Base-by-base conservation (phyloP, 2,113 vertebrate species). In the Puma concolor region DNA sequence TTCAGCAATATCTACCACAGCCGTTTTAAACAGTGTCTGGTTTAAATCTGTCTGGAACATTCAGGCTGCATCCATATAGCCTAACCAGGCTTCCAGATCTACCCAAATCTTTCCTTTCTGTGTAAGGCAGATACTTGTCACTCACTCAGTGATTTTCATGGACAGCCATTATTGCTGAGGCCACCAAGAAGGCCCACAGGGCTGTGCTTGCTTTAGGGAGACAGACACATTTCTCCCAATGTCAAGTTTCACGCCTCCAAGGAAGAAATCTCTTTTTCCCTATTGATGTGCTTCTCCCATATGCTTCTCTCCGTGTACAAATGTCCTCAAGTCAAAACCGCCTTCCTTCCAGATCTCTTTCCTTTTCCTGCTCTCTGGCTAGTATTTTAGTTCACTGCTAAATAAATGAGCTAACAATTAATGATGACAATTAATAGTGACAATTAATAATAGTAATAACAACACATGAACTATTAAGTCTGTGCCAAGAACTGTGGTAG, bases 21-120 rank as follows among this genome's bases (percentile, higher is more conserved):
- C 31, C 67, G 13, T 96, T 89, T 63, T 27, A n/a, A 66, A 85
- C 23, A 89, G 21, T 16, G 0, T 64, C 25, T 88, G 54, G 60
- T 82, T 41, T 64, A 60, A 52, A 80, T 12, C 23, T 38, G 33
- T 60, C 17, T 77, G 38, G 52, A 91, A 64, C 14, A 80, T 57
- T 71, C 36, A 27, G 0, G 0, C 4, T 44, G 7, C 5, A 50
- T 14, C 7, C 16, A 12, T 36, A n/a, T 33, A 7, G 27, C 64
- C 33, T 57, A 57, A 67, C 5, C 25, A 60, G 31, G 0, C 31
- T 83, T 44, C 31, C 48, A 64, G 52, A 44, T 21, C 50, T 84
- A 23, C 21, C 25, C 7, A 1, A 57, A 17, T 31, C 10, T 50
- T 54, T 60, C 15, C 4, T 60, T 41, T 52, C 13, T 57, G 69